Percentiles rank a stretch among this genome's conserved stretches.
Conservation (phyloP, 2,113 vertebrate genomes). For the Poeciliopsis retropinna region DNA sequence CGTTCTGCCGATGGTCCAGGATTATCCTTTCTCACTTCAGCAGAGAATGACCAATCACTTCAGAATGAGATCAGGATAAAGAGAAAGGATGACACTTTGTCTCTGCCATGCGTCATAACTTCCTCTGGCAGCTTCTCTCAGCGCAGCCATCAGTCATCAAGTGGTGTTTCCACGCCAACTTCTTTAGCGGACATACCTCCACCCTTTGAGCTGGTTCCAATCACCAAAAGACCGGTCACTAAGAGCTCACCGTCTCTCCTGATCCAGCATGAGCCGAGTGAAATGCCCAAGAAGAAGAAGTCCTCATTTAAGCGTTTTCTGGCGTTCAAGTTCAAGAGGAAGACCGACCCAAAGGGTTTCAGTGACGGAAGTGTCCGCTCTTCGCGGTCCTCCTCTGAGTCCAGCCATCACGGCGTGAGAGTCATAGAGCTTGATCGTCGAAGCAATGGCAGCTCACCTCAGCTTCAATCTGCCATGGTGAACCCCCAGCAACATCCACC, state of each 20-base stretch:
- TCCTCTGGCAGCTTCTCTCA: constrained; percentile 94
- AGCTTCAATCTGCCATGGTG: constrained; percentile 81
- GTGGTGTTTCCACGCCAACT: constrained; percentile 87
- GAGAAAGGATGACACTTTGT: constrained; percentile 87
- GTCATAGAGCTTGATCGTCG: constrained; percentile 89
- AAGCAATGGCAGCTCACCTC: constrained; percentile 88
- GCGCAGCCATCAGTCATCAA: constrained; percentile 83
- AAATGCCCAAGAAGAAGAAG: constrained; percentile 92
- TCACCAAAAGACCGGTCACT: constrained; percentile 94
- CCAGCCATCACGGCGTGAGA: constrained; percentile 89
- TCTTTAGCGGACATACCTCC: constrained; percentile 93
- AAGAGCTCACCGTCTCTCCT: constrained; percentile 96
- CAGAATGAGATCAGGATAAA: constrained; percentile 80
- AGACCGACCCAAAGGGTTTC: constrained; percentile 87
- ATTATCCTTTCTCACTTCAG: constrained; percentile 73
- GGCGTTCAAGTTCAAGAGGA: constrained; percentile 92
- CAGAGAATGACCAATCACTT: constrained; percentile 75
- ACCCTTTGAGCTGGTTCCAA: constrained; percentile 94
- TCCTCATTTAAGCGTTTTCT: constrained; percentile 96
- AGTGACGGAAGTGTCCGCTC: constrained; percentile 88
- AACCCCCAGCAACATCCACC: constrained; percentile 79
- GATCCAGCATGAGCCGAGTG: constrained; percentile 86
- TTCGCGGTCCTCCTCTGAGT: constrained; percentile 93
- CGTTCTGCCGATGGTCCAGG: constrained; percentile 88
- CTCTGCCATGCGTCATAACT: constrained; percentile 87